Percentiles rank a stretch among this genome's conserved stretches.
phyloP scores from a whole-genome alignment of 2,797 vertebrate genomes.

The Enteromius trimaculatus region DNA sequence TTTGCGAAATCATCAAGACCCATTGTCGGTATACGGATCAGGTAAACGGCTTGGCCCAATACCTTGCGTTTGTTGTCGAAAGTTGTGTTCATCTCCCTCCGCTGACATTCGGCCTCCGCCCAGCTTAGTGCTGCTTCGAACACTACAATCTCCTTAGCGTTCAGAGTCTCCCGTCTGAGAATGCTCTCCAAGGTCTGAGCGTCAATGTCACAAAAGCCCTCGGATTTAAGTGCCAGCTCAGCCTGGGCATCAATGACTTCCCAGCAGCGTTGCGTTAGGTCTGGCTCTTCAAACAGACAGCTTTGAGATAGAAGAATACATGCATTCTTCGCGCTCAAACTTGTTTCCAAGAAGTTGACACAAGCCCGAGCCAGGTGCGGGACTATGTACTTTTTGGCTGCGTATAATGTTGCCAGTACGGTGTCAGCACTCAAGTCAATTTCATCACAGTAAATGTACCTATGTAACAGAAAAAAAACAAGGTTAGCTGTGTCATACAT shows the following conservation, averaged over 20 bases:
- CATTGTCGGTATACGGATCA: slow-evolving; percentile 96
- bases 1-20: slow-evolving; percentile 96
- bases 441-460: slow-evolving; percentile 98
- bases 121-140: slow-evolving; percentile 94
- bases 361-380: slow-evolving; percentile 96
- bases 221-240: slow-evolving; percentile 93
- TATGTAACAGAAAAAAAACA: slow-evolving; percentile 64
- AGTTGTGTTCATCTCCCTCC: slow-evolving; percentile 85
- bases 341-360: slow-evolving; percentile 97
- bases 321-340: slow-evolving; percentile 95
- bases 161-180: slow-evolving; percentile 94
- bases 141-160: slow-evolving; percentile 97
- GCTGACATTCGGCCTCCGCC: slow-evolving; percentile 97
- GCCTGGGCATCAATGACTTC: slow-evolving; percentile 98
- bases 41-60: slow-evolving; percentile 90
- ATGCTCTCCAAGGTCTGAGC: slow-evolving; percentile 96
- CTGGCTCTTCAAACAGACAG: slow-evolving; percentile 97
- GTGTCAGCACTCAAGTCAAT: slow-evolving; percentile 97
- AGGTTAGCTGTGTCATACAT: neutral
- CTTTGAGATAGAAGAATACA: slow-evolving; percentile 97
- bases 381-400: slow-evolving; percentile 98
- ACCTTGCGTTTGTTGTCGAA: slow-evolving; percentile 97
- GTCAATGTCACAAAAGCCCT: slow-evolving; percentile 98
- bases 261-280: slow-evolving; percentile 98
- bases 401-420: slow-evolving; percentile 94